phyloP scores from a whole-genome alignment of 2,797 vertebrate species.

The Paedocypris micromegethes region DNA sequence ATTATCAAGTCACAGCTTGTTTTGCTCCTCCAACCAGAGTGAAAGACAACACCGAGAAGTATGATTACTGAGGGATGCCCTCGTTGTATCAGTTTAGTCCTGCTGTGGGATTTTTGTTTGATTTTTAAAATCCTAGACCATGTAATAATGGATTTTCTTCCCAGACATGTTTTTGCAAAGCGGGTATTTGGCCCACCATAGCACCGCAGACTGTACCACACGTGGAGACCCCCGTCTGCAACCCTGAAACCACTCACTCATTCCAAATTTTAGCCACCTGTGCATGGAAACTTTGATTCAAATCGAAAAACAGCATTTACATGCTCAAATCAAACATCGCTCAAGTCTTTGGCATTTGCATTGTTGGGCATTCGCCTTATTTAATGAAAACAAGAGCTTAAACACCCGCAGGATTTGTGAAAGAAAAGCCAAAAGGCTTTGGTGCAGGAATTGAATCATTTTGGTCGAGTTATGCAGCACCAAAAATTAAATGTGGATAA shows the following conservation, averaged over 20 bases:
- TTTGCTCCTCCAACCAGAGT: not conserved
- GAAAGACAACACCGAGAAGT: not conserved
- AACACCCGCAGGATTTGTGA: not conserved
- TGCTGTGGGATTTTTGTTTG: not conserved
- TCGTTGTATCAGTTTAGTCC: no score
- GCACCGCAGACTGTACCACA: constrained; percentile 21
- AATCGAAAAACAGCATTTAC: not conserved
- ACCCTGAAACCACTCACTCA: not conserved
- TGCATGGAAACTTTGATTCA: not conserved
- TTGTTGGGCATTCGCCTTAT: not conserved
- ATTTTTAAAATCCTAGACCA: not conserved
- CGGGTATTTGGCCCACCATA: not conserved
- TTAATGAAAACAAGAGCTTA: not conserved
- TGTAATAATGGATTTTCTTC: constrained; percentile 4
- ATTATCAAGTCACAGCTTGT: constrained; percentile 13
- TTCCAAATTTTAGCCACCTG: constrained; percentile 19
- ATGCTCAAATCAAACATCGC: constrained; percentile 4
- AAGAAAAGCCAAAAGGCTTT: not conserved
- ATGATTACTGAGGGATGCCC: constrained; percentile 6
- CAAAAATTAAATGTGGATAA: no score
- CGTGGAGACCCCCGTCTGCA: constrained; percentile 14
- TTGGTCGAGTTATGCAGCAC: no score
- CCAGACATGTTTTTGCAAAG: constrained; percentile 15
- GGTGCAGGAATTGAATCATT: not conserved
- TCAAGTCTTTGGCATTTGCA: not conserved